phyloP scores from a whole-genome alignment of 2,888 invertebrate genomes.

The Apotomis betuletana region DNA sequence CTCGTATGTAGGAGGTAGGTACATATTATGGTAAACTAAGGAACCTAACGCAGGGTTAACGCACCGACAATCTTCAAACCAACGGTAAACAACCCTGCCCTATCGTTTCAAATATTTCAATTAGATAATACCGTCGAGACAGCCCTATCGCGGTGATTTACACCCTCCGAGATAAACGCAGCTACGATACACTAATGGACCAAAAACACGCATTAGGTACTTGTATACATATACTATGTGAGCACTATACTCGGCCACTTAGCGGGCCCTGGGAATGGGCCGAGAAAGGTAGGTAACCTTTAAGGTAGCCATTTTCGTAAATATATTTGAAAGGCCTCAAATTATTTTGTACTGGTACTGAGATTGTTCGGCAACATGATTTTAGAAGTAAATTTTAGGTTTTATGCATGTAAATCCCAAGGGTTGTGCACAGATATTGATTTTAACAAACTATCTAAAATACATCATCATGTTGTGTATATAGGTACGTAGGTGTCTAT shows the following conservation, averaged over 20 bases:
- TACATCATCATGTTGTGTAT: too few relatives aligned
- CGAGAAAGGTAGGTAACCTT: conserved; percentile 12
- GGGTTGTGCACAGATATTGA: too few relatives aligned
- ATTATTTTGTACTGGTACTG: neutral
- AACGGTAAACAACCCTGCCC: conserved; percentile 34
- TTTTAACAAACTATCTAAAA: too few relatives aligned
- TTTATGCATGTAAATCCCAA: too few relatives aligned
- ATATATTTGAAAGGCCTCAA: conserved; percentile 13
- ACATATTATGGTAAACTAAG: neutral
- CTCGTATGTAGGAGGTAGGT: neutral
- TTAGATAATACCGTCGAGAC: conserved; percentile 48
- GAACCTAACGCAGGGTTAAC: conserved; percentile 26
- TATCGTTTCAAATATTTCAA: conserved; percentile 54
- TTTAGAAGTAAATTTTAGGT: too few relatives aligned
- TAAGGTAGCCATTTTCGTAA: conserved; percentile 24
- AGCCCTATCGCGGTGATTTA: conserved; percentile 50
- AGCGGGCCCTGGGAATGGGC: conserved; percentile 26
- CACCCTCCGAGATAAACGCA: conserved; percentile 47
- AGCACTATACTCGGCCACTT: conserved; percentile 25
- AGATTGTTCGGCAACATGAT: neutral
- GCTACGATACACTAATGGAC: conserved; percentile 53
- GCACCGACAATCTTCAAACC: conserved; percentile 26
- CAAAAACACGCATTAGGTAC: conserved; percentile 47
- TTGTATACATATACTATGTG: conserved; percentile 23
- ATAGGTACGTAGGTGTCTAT: too few relatives aligned